Evolutionary conservation across 2,113 vertebrate genomes (phyloP), one percentile per base, ranked within the genome.

Genomic region (Empidonax alnorum): DNA sequence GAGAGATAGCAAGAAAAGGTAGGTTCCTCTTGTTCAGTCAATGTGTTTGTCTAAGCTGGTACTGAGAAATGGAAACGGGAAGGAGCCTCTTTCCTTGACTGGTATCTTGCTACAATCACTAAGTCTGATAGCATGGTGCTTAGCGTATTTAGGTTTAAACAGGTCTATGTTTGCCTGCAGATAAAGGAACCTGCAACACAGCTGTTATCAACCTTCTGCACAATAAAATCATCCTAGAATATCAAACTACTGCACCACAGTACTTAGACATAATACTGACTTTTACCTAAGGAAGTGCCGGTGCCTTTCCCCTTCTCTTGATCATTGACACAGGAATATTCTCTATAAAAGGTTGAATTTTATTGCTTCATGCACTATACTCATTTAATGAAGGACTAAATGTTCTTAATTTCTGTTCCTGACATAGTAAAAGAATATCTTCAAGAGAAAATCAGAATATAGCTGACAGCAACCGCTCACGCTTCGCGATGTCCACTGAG

Each of bases 401-500:
- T 4, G 4, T 30, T 69, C 46, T 39, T 56, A 25, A 68, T 74
- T 87, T 63, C 49, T 46, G 18, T 17, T 46, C 42, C 55, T 79
- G 28, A 63, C 25, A 46, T 4, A 10, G 47, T 3, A 68, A 47
- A 41, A 68, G 35, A 9, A 2, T 6, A 35, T 14, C 42, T 56
- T 33, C 59, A 58, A 58, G n/a, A 74, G 42, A 47, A 73, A 55
- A 87, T 63, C 11, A 83, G 72, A 56, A 63, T 13, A 46, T 1
- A 11, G 7, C 33, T 41, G 47, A 62, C n/a, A 52, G 21, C 8
- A 66, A 31, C 12, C 6, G 31, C 27, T 3, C 24, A 16, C 20
- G 15, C 16, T 52, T 63, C 75, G 11, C 0, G 2, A 0, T 2
- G 4, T 18, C 12, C 79, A 37, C 17, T 3, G 7, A n/a, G 14